Percentiles rank a stretch among this genome's conserved stretches.
Conservation (phyloP, 1,140 invertebrate species). For the Zophobas atratus region DNA sequence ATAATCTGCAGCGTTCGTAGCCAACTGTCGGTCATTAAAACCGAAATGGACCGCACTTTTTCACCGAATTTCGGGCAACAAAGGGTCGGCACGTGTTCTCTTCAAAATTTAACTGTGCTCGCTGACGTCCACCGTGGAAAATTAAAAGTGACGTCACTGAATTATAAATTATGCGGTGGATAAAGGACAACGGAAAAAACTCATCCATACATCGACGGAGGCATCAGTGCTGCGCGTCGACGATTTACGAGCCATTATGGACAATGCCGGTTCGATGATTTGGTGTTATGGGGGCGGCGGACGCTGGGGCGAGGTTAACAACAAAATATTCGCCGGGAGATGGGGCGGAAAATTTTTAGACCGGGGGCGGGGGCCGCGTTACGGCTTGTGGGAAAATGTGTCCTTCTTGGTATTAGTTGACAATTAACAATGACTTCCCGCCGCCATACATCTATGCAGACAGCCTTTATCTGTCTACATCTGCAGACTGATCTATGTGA, state of each 20-base stretch:
- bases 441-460: constrained; percentile 28
- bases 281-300: constrained; percentile 27
- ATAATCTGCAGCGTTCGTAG: constrained; percentile 37
- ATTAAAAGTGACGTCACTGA: constrained; percentile 40
- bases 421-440: constrained; percentile 36
- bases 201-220: constrained; percentile 6
- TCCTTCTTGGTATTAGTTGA: background rate
- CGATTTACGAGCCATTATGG: constrained; percentile 50
- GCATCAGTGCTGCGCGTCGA: constrained; percentile 29
- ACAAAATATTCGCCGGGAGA: too few relatives aligned
- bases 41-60: constrained; percentile 40
- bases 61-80: constrained; percentile 37
- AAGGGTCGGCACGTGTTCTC: constrained; percentile 45
- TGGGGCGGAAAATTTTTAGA: too few relatives aligned
- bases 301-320: too few relatives aligned
- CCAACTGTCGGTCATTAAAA: constrained; percentile 39
- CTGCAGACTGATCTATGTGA: constrained; percentile 39
- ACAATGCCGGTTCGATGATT: constrained; percentile 48
- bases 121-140: constrained; percentile 28
- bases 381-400: too few relatives aligned
- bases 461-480: constrained; percentile 40
- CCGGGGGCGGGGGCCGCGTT: too few relatives aligned
- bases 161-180: constrained; percentile 40
- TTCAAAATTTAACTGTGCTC: constrained; percentile 33
- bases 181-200: constrained; percentile 48